Conservation (phyloP, 2,888 invertebrate genomes). For the Ryuthela nishihirai region DNA sequence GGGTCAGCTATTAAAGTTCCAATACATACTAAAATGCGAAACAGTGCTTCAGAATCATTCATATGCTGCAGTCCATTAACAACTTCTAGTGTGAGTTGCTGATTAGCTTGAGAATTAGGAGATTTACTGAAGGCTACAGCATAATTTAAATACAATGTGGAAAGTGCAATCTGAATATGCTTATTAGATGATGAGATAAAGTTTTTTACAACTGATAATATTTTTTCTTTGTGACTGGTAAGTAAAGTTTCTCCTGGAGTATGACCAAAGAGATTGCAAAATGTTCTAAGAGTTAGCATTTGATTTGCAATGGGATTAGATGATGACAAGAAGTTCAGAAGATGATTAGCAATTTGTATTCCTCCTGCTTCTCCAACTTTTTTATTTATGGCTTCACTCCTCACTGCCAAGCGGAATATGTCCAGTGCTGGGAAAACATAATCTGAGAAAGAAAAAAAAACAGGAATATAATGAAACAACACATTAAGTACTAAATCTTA, state of each 20-base stretch:
- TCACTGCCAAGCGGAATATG: conserved; percentile 74
- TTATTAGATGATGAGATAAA: conserved; percentile 45
- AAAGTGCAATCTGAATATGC: conserved; percentile 64
- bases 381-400: conserved; percentile 62
- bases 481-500: too few relatives aligned
- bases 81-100: neutral
- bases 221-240: conserved; percentile 35
- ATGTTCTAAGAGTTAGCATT: conserved; percentile 69
- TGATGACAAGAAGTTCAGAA: conserved; percentile 41
- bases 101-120: neutral
- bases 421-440: conserved; percentile 86
- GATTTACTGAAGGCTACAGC: conserved; percentile 54
- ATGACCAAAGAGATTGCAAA: conserved; percentile 78
- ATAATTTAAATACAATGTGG: conserved; percentile 69
- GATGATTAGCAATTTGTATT: conserved; percentile 46
- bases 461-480: too few relatives aligned
- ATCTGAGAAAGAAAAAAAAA: conserved; percentile 54
- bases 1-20: conserved; percentile 1
- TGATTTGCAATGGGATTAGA: conserved; percentile 61
- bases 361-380: conserved; percentile 50
- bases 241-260: conserved; percentile 48
- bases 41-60: neutral
- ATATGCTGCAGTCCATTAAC: neutral
- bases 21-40: neutral
- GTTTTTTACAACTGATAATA: conserved; percentile 44